Conservation (phyloP, 2,888 invertebrate genomes). For the Chrysopilus asiliformis region DNA sequence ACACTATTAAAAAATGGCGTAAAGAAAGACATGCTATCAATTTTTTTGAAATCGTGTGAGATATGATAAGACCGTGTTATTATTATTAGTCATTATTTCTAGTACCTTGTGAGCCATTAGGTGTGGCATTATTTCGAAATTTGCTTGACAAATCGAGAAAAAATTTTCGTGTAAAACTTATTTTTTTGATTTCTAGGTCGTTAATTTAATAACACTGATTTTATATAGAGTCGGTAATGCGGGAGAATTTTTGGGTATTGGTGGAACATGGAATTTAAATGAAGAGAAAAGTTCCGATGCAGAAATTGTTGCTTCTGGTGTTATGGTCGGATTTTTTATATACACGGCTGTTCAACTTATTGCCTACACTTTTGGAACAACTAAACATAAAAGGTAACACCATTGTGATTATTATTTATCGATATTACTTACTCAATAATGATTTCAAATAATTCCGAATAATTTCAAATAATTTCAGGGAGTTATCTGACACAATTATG, state of each 20-base stretch:
- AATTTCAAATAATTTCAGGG: conserved; percentile 38
- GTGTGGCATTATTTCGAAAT: too few relatives aligned
- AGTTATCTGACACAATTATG: conserved; percentile 70
- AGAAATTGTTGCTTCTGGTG: conserved; percentile 77
- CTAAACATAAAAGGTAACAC: conserved; percentile 57
- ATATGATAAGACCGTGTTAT: too few relatives aligned
- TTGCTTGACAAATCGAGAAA: neutral
- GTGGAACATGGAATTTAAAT: conserved; percentile 81
- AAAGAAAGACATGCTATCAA: too few relatives aligned
- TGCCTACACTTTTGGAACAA: conserved; percentile 61
- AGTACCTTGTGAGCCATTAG: too few relatives aligned
- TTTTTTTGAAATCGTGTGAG: too few relatives aligned
- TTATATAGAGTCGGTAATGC: conserved; percentile 71
- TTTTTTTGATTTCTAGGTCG: conserved; percentile 44
- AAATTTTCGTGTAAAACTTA: too few relatives aligned
- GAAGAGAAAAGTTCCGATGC: conserved; percentile 79
- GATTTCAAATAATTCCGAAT: conserved; percentile 13
- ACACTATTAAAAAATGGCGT: too few relatives aligned
- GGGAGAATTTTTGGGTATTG: conserved; percentile 73
- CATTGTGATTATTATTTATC: neutral
- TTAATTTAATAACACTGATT: conserved; percentile 66
- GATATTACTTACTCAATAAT: neutral
- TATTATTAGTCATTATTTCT: too few relatives aligned
- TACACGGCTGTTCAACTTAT: conserved; percentile 67
- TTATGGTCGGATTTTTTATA: conserved; percentile 74